Base-by-base conservation (phyloP, 2,113 vertebrate species). In the Pionites leucogaster region DNA sequence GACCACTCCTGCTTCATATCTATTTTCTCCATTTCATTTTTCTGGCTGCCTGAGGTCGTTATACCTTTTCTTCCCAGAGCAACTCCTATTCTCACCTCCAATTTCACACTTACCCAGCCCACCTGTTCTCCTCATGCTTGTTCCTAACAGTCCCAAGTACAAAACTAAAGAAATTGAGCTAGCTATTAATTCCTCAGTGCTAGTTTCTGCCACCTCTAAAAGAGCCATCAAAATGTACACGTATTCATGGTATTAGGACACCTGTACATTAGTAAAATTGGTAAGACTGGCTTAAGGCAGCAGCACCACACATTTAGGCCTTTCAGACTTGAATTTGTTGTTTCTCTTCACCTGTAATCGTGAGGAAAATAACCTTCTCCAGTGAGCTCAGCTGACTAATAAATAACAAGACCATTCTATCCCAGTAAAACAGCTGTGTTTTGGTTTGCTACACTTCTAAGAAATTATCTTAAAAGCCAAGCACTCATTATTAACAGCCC, bases 141-240 rank as follows among this genome's bases (percentile, higher is more conserved):
- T 17, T 68, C 52, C 63, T 57, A 84, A 24, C 31, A 31, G 42
- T 33, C 16, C 57, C 25, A 23, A 72, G 16, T 5, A 35, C 29
- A 65, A 80, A 53, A 11, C 23, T 24, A 41, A 68, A 9, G 33
- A 68, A 60, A 29, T 6, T 4, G 12, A 44, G n/a, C n/a, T 33
- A 59, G 28, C 22, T 64, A 23, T 37, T 53, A 62, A 62, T 10
- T 39, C 33, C 16, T 33, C 64, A 55, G 3, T 7, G 23, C 13
- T 63, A 55, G 68, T 11, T 23, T 52, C 53, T 9, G 15, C 11
- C 4, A 2, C 11, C 49, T 63, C 22, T 6, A 35, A 6, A 6
- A 84, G 25, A 59, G 6, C 18, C 11, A 55, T 18, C 28, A 62
- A 50, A 35, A 1, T 0, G 0, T 31, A 28, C 7, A 10, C 9